phyloP scores from a whole-genome alignment of 2,797 vertebrate genomes.

The Betta splendens region DNA sequence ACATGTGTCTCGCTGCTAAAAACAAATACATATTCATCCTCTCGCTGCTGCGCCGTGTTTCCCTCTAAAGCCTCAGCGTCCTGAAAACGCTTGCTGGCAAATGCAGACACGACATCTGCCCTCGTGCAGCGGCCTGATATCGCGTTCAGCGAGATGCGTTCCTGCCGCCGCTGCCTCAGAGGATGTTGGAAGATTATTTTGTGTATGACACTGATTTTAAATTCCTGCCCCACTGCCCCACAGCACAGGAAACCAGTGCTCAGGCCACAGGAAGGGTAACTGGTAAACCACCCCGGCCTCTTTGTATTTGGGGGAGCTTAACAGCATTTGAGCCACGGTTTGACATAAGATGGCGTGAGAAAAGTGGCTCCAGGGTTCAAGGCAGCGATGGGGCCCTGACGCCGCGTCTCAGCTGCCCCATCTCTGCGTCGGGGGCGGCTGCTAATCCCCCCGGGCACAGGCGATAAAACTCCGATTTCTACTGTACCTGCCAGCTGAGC shows the following conservation, averaged over 20 bases:
- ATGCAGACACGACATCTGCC: constrained; percentile 52
- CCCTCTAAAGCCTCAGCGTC: constrained; percentile 46
- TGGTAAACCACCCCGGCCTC: constrained; percentile 56
- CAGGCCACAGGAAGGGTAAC: constrained; percentile 58
- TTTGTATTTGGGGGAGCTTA: constrained; percentile 76
- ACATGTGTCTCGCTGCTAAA: constrained; percentile 71
- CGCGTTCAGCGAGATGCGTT: constrained; percentile 43
- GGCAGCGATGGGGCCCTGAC: constrained; percentile 51
- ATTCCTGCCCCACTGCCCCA: constrained; percentile 30
- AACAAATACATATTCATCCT: constrained; percentile 72
- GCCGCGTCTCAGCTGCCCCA: constrained; percentile 34
- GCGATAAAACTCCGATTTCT: constrained; percentile 85
- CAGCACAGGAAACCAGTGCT: constrained; percentile 65
- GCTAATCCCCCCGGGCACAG: constrained; percentile 69
- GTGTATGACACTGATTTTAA: constrained; percentile 30
- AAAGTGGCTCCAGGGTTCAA: constrained; percentile 69
- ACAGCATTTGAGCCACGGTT: constrained; percentile 68
- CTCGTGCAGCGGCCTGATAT: constrained; percentile 32
- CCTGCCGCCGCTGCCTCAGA: constrained; percentile 31
- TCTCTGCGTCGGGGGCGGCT: constrained; percentile 59
- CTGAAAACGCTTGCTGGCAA: constrained; percentile 69
- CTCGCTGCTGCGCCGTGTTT: constrained; percentile 31
- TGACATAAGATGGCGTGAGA: constrained; percentile 81
- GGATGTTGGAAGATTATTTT: constrained; percentile 5
- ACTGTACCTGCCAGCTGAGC: constrained; percentile 85